A percentile compares a stretch with the other conserved stretches of the same genome.
phyloP scores from a whole-genome alignment of 2,888 invertebrate species.

The Dasypogon diadema region DNA sequence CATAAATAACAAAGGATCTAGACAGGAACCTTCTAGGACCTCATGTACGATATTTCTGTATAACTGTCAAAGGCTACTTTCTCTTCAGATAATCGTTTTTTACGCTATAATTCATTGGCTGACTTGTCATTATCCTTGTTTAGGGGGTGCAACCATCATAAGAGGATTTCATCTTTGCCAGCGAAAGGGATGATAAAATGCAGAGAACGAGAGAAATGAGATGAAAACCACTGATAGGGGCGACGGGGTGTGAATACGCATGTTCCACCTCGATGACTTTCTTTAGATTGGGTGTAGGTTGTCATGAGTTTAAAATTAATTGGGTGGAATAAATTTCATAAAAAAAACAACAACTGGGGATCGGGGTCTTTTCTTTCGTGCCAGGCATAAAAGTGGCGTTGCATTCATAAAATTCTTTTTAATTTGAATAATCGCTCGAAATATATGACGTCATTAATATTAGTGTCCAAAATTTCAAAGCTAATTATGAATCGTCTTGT shows the following conservation, averaged over 20 bases:
- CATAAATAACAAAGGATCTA: conserved; percentile 41
- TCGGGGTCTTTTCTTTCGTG: no score
- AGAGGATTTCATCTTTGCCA: conserved; percentile 15
- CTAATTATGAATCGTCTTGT: no score
- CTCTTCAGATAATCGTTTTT: conserved; percentile 26
- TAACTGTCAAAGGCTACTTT: conserved; percentile 18
- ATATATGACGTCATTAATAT: background rate
- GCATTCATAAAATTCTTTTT: background rate
- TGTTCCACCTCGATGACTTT: conserved; percentile 30
- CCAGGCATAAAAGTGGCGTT: no score
- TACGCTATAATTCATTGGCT: conserved; percentile 30
- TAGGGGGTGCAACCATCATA: conserved; percentile 7
- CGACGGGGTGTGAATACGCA: conserved; percentile 42
- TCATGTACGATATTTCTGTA: background rate
- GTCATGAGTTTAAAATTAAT: conserved; percentile 32
- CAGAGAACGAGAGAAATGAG: conserved; percentile 15
- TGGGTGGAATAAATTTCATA: conserved; percentile 49
- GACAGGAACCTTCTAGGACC: conserved; percentile 19
- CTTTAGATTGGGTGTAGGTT: background rate
- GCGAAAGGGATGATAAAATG: conserved; percentile 20
- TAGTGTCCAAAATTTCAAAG: no score
- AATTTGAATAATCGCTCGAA: background rate
- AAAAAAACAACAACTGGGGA: no score
- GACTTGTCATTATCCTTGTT: conserved; percentile 30
- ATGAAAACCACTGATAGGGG: conserved; percentile 43